These are phyloP conservation scores for Chiridota heheva DNA, from an alignment of 35 echinoderm and acorn worm genomes.

Conservation along the genomic window DNA sequence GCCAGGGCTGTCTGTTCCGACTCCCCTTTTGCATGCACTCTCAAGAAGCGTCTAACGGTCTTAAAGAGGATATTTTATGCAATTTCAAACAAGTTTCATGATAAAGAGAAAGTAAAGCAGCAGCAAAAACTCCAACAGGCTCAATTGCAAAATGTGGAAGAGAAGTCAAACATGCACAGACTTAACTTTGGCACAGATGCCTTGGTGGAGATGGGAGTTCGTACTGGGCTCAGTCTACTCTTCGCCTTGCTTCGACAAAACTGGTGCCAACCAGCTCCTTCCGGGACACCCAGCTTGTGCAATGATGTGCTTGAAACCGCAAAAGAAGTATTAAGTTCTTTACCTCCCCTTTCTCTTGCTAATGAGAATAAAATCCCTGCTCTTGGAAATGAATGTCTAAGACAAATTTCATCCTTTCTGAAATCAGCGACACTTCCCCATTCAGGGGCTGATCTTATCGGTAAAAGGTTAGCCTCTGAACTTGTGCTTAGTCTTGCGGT, in stretches of 20 bases:
- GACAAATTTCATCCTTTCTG: conserved; percentile 86
- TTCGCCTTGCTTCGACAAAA: conserved; percentile 92
- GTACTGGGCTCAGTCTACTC: conserved; percentile 90
- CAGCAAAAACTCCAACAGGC: conserved; percentile 81
- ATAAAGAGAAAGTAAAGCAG: conserved; percentile 95
- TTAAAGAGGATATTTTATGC: conserved; percentile 84
- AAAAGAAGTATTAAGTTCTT: conserved; percentile 64
- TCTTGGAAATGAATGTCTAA: conserved; percentile 87
- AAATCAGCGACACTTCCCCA: conserved; percentile 89
- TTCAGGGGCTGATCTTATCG: conserved; percentile 79
- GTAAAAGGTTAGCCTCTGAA: conserved; percentile 83
- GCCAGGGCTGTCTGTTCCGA: conserved; percentile 86
- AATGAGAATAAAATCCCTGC: conserved; percentile 97
- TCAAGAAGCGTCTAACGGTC: conserved; percentile 78
- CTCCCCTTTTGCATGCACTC: conserved; percentile 76
- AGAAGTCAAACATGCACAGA: conserved; percentile 67
- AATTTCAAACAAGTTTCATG: conserved; percentile 96
- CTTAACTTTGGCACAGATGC: conserved; percentile 92
- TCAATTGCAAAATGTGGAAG: conserved; percentile 68
- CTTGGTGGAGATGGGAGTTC: conserved; percentile 96
- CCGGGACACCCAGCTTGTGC: conserved; percentile 61
- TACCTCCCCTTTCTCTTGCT: conserved; percentile 95
- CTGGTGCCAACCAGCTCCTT: conserved; percentile 57
- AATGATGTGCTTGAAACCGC: conserved; percentile 98
- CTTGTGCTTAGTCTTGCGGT: conserved; percentile 87